These are phyloP conservation scores for Aspidiotus rigidus DNA, from an alignment of 2,888 invertebrate species.

Conservation along the genomic window DNA sequence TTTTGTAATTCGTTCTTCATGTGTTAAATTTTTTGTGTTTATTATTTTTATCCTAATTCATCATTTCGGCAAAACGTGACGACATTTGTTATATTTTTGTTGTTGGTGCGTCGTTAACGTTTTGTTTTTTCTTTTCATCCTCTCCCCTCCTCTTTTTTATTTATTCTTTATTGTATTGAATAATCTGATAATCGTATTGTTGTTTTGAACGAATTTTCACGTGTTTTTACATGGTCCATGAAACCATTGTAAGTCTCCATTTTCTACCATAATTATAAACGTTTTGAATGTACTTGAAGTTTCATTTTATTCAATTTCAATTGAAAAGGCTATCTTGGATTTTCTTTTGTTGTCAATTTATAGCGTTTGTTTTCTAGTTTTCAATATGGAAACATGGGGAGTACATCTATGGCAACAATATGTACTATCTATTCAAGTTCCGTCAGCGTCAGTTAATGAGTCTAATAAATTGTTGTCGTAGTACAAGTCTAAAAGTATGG, in stretches of 20 bases:
- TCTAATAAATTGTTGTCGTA: too few species aligned
- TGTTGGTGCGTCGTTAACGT: constrained; percentile 31
- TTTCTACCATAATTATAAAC: constrained; percentile 30
- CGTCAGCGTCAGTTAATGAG: too few species aligned
- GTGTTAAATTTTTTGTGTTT: constrained; percentile 15
- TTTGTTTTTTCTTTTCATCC: too few species aligned
- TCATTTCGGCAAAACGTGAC: constrained; percentile 20
- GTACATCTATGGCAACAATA: too few species aligned
- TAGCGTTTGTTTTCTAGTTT: too few species aligned
- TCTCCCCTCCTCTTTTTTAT: constrained; percentile 6
- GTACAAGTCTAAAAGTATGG: too few species aligned
- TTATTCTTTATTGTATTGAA: constrained; percentile 21
- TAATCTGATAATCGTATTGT: constrained; percentile 25
- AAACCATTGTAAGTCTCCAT: constrained; percentile 34
- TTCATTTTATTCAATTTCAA: too few species aligned
- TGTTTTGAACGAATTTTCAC: constrained; percentile 30
- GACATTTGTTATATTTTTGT: constrained; percentile 30
- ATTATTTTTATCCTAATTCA: constrained; percentile 13
- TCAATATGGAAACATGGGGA: too few species aligned
- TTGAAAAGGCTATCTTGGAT: too few species aligned
- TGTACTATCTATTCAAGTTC: too few species aligned
- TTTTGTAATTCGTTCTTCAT: constrained; percentile 19
- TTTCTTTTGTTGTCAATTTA: too few species aligned
- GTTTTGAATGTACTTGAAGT: too few species aligned
- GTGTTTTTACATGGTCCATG: constrained; percentile 33